phyloP scores from a whole-genome alignment of 1,140 invertebrate species.

The Aphelenchoides fujianensis region DNA sequence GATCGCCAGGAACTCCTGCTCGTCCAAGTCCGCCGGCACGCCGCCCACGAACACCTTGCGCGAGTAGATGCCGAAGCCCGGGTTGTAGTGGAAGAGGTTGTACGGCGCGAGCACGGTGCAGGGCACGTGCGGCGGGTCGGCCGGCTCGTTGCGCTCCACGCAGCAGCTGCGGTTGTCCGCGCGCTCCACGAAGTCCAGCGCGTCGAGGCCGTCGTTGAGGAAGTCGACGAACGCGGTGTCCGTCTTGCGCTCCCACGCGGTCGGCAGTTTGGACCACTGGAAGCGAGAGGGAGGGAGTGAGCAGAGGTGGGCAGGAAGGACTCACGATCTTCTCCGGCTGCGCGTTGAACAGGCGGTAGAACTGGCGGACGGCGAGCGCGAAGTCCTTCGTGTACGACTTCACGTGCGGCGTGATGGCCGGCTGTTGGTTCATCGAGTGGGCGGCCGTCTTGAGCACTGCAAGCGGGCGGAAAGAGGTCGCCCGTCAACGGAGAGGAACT shows the following conservation, averaged over 20 bases:
- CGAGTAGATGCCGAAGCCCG: conserved; percentile 69
- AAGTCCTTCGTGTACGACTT: neutral
- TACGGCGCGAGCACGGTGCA: neutral
- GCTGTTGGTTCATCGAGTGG: neutral
- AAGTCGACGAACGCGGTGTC: neutral
- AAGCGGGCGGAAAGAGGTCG: neutral
- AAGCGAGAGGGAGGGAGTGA: neutral
- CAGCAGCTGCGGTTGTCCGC: conserved; percentile 5
- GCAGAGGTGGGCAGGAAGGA: neutral
- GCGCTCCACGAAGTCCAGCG: conserved; percentile 1
- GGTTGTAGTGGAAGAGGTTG: conserved; percentile 6
- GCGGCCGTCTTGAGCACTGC: neutral
- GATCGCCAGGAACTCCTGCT: conserved; percentile 97
- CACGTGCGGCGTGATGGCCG: neutral
- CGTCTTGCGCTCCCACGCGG: neutral
- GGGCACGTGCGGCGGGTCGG: neutral
- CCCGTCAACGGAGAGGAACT: neutral
- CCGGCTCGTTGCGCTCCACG: neutral
- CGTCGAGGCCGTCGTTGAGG: conserved; percentile 8
- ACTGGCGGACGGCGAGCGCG: neutral
- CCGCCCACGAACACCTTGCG: conserved; percentile 98
- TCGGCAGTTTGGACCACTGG: neutral
- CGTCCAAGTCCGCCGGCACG: conserved; percentile 94
- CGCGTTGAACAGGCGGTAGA: neutral
- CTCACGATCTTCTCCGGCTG: neutral